Percentiles rank a stretch among this genome's conserved stretches.
Conservation (phyloP, 2,797 vertebrate genomes). For the Siniperca scherzeri region DNA sequence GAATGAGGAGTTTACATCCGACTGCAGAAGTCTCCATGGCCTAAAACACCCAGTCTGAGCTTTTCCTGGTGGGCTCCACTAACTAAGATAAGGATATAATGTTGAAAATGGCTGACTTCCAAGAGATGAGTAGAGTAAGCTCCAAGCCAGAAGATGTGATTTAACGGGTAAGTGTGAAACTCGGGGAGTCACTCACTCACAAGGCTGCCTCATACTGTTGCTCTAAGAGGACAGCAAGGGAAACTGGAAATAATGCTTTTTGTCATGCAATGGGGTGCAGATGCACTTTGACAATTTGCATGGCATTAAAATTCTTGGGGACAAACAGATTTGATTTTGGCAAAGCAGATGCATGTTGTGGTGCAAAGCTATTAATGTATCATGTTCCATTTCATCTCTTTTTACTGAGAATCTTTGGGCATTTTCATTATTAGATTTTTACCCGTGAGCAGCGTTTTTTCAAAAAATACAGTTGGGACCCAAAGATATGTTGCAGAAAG, state of each 20-base stretch:
- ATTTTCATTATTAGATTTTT: slow-evolving; percentile 41
- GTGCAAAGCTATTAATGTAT: slow-evolving; percentile 30
- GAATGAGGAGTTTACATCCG: slow-evolving; percentile 41
- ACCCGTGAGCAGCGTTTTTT: slow-evolving; percentile 24
- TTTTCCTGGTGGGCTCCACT: slow-evolving; percentile 66
- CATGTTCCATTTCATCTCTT: slow-evolving; percentile 41
- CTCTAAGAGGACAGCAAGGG: slow-evolving; percentile 46
- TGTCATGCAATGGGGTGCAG: slow-evolving; percentile 45
- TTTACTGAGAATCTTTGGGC: slow-evolving; percentile 7
- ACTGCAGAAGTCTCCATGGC: slow-evolving; percentile 46
- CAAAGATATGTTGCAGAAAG: slow-evolving; percentile 32
- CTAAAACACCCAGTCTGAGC: slow-evolving; percentile 55
- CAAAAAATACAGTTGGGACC: slow-evolving; percentile 35
- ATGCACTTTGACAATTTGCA: slow-evolving; percentile 57
- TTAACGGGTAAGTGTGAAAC: slow-evolving; percentile 77
- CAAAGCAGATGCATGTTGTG: slow-evolving; percentile 33
- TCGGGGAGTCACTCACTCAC: slow-evolving; percentile 62
- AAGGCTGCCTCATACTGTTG: slow-evolving; percentile 49
- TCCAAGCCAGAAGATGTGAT: slow-evolving; percentile 73
- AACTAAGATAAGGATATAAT: slow-evolving; percentile 74
- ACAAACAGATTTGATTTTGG: slow-evolving; percentile 40
- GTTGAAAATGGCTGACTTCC: slow-evolving; percentile 73
- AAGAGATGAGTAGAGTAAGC: slow-evolving; percentile 71
- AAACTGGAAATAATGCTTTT: slow-evolving; percentile 60
- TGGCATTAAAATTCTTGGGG: slow-evolving; percentile 40